Evolutionary conservation across 2,888 invertebrate species (phyloP).

Genomic region (Physocephala rufipes): DNA sequence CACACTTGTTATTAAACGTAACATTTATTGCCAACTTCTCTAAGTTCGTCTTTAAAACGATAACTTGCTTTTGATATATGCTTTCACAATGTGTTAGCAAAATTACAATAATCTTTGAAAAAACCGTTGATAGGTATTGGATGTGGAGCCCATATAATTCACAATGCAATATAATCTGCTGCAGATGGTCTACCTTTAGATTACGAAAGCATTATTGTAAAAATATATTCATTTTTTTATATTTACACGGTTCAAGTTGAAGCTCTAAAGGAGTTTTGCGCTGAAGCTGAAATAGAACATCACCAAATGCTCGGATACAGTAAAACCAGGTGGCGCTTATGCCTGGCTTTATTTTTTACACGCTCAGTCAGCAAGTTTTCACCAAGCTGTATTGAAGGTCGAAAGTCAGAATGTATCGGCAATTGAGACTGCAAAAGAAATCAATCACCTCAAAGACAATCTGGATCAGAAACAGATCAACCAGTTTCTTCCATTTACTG

Average conservation of each 20-base stretch:
- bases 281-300: conserved; percentile 37
- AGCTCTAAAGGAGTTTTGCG: conserved; percentile 38
- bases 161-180: conserved; percentile 38
- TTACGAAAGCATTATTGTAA: conserved; percentile 37
- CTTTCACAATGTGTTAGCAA: conserved; percentile 38
- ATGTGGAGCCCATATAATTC: conserved; percentile 38
- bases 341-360: conserved; percentile 32
- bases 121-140: conserved; percentile 39
- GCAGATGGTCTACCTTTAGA: conserved; percentile 38
- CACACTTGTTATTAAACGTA: no score
- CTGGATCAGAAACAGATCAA: conserved; percentile 20
- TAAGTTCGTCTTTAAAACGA: no score
- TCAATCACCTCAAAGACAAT: conserved; percentile 33
- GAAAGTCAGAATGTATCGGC: no score
- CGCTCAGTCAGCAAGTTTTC: conserved; percentile 38
- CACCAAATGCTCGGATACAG: conserved; percentile 37
- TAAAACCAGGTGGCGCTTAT: conserved; percentile 39
- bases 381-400: no score
- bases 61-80: no score
- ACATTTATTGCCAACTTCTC: no score
- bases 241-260: conserved; percentile 36
- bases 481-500: conserved; percentile 23
- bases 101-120: conserved; percentile 30
- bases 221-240: conserved; percentile 41
- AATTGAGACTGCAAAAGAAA: conserved; percentile 37